Evolutionary conservation across 2,113 vertebrate genomes (phyloP).

Genomic region (Rhizomys pruinosus): DNA sequence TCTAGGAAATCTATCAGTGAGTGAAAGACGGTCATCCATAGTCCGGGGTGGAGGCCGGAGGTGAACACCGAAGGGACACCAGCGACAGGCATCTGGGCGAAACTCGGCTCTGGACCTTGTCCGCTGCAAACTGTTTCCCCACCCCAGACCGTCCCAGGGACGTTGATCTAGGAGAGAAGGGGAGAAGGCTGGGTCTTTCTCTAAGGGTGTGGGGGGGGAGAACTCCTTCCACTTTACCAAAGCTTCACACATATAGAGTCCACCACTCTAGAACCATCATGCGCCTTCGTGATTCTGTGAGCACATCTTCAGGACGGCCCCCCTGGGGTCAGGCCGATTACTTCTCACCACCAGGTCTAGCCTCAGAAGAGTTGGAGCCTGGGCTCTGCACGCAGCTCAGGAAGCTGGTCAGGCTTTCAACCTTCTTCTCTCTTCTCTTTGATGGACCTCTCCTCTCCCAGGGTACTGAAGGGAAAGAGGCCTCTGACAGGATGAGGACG

Average conservation of each 20-base stretch:
- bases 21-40: rapidly evolving
- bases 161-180: neutral
- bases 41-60: neutral
- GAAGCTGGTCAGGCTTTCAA: too few relatives aligned
- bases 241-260: neutral
- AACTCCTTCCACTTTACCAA: neutral
- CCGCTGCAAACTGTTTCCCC: neutral
- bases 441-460: rapidly evolving
- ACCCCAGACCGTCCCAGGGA: neutral
- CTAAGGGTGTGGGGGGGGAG: neutral
- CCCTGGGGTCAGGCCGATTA: rapidly evolving
- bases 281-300: rapidly evolving
- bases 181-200: neutral
- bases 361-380: too few relatives aligned
- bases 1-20: neutral
- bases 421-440: neutral
- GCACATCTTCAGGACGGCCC: neutral
- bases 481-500: neutral
- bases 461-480: neutral
- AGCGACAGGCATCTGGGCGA: neutral
- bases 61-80: neutral
- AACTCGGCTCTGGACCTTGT: neutral
- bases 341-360: neutral
- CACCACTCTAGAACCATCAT: rapidly evolving
- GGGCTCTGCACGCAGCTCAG: neutral